phyloP scores from a whole-genome alignment of 2,888 invertebrate genomes.

The Ophioninae sp. region DNA sequence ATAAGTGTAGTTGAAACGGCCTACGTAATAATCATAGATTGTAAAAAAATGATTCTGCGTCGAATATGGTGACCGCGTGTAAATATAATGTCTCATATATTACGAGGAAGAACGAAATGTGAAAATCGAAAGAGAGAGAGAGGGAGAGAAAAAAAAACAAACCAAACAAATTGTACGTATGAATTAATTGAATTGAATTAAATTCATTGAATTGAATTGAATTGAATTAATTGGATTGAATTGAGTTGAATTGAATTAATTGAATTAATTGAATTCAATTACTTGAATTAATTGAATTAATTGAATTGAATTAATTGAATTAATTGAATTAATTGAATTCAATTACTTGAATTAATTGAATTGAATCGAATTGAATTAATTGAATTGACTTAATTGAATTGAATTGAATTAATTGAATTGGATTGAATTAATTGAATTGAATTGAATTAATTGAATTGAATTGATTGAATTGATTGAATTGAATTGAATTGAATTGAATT shows the following conservation, averaged over 20 bases:
- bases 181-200: conserved; percentile 13
- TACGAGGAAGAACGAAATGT: conserved; percentile 6
- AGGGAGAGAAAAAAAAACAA: neutral
- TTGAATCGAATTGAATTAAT: neutral
- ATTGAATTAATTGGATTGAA: too few species aligned
- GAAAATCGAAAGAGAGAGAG: conserved; percentile 14
- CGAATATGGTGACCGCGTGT: conserved; percentile 42
- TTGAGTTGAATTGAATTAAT: too few species aligned
- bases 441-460: too few species aligned
- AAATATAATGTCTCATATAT: conserved; percentile 6
- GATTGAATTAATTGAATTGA: conserved; percentile 13
- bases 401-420: too few species aligned
- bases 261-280: too few species aligned
- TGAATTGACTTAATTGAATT: too few species aligned
- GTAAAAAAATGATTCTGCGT: conserved; percentile 40
- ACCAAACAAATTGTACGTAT: neutral
- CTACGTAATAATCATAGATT: conserved; percentile 68
- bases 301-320: neutral
- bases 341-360: conserved; percentile 22
- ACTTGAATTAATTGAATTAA: neutral
- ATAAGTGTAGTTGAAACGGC: conserved; percentile 70
- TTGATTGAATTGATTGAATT: too few species aligned
- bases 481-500: too few species aligned
- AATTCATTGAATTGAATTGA: too few species aligned
- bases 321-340: neutral